phyloP scores from a whole-genome alignment of 37 sponge, comb jelly and placozoan species.

The Axinella damicornis region DNA sequence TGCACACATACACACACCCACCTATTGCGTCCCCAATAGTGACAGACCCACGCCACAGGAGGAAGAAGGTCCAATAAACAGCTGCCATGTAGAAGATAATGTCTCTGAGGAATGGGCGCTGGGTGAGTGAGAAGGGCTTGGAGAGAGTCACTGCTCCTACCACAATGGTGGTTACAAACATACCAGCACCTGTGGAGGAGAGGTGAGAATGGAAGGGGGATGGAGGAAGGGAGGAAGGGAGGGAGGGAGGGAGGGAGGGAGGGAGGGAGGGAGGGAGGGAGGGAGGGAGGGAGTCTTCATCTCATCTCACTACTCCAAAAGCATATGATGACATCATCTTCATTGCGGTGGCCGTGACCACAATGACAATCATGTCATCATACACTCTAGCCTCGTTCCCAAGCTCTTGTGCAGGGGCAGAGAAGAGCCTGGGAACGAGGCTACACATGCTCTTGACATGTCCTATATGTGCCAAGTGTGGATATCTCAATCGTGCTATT shows the following conservation, averaged over 20 bases:
- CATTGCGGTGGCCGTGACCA: too few relatives aligned
- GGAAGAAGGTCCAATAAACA: conserved; percentile 87
- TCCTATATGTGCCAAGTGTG: too few relatives aligned
- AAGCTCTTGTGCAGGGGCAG: too few relatives aligned
- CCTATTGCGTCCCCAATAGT: conserved; percentile 73
- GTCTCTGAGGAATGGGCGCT: conserved; percentile 95
- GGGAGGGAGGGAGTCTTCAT: not conserved
- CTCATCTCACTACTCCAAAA: not conserved
- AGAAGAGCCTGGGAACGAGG: too few relatives aligned
- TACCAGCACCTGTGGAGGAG: conserved; percentile 87
- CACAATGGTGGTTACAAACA: conserved; percentile 95
- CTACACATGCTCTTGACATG: too few relatives aligned
- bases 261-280: not conserved
- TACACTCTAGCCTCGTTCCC: too few relatives aligned
- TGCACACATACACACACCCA: not conserved
- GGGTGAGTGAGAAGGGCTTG: conserved; percentile 82
- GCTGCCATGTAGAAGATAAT: conserved; percentile 90
- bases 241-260: too few relatives aligned
- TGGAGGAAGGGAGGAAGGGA: too few relatives aligned
- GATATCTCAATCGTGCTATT: too few relatives aligned
- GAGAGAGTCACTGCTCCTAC: conserved; percentile 85
- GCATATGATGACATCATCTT: too few relatives aligned
- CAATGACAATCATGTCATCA: too few relatives aligned
- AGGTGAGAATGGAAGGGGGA: not conserved
- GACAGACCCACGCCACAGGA: conserved; percentile 80